Evolutionary conservation across 2,113 vertebrate species (phyloP), one percentile per base, ranked within the genome.

Genomic region (Phoenicopterus ruber): DNA sequence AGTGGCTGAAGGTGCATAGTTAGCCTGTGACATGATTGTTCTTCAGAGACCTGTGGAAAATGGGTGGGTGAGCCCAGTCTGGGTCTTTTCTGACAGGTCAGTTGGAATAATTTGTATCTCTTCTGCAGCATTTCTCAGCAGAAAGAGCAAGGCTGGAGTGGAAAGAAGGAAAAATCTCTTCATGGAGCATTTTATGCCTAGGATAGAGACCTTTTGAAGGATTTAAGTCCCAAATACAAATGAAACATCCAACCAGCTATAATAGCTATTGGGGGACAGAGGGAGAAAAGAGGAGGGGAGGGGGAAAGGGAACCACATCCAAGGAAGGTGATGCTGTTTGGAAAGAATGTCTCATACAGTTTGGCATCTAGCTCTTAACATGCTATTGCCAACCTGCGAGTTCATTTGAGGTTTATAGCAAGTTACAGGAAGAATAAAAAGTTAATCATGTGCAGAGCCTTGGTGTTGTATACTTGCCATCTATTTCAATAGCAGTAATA

Each of bases 361-460:
- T 88, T 93, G 92, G 88, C 90, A 86, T 50, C 46, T 66, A 84
- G 67, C 31, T 93, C 46, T 80, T 82, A 63, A 65, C 25, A 42
- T 42, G 29, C 8, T 90, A 44, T 66, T 97, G 94, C 96, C 96
- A 96, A 90, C 84, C 94, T 97, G 69, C 0, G 0, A 96, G 95
- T 97, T 97, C 94, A 97, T 90, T 67, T 94, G 82, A 95, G 90
- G 95, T 97, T 97, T 97, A 94, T 74, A 90, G 61, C 86, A 87
- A 96, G 88, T 94, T 97, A 95, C 94, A 97, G 87, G 87, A 96
- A 97, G 80, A 97, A 95, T 94, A 94, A 95, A 94, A 96, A 67
- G 22, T 93, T 94, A 97, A 95, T 94, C 70, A 74, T 88, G 81
- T 93, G 67, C 93, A 93, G 88, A 89, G 62, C 20, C 42, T 73